phyloP scores from a whole-genome alignment of 2,888 invertebrate species.

The Apamea crenata region DNA sequence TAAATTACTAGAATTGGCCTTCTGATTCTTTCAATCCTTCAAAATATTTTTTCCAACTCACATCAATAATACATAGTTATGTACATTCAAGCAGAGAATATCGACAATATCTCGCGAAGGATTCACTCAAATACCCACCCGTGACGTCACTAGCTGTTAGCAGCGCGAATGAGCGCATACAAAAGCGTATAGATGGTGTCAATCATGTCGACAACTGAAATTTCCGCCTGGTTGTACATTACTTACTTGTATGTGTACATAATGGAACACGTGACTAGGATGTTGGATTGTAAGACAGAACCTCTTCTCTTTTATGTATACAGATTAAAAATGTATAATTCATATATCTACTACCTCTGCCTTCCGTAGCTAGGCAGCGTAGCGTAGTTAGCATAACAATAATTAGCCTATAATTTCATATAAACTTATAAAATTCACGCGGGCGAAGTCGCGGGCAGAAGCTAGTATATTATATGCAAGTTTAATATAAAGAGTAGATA shows the following conservation, averaged over 20 bases:
- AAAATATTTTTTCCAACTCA: background rate
- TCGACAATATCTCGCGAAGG: slow-evolving; percentile 14
- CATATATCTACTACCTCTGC: background rate
- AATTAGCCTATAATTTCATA: too few species aligned
- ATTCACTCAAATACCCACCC: slow-evolving; percentile 23
- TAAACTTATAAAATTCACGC: too few species aligned
- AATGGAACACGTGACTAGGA: background rate
- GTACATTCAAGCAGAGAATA: slow-evolving; percentile 9
- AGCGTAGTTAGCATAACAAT: too few species aligned
- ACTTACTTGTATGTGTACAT: slow-evolving; percentile 11
- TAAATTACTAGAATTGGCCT: too few species aligned
- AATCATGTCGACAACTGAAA: slow-evolving; percentile 47
- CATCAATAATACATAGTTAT: background rate
- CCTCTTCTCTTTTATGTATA: background rate
- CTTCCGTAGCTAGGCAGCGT: too few species aligned
- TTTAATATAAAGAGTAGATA: background rate
- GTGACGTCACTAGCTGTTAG: slow-evolving; percentile 44
- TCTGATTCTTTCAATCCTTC: background rate
- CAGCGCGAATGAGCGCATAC: slow-evolving; percentile 67
- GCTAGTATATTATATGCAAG: background rate
- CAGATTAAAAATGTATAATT: background rate
- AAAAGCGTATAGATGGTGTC: slow-evolving; percentile 51
- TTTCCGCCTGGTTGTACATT: slow-evolving; percentile 30
- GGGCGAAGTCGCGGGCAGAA: too few species aligned
- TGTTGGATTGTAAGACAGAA: too few species aligned